Evolutionary conservation across 2,888 invertebrate species (phyloP).

Genomic region (Drosophila formosana): DNA sequence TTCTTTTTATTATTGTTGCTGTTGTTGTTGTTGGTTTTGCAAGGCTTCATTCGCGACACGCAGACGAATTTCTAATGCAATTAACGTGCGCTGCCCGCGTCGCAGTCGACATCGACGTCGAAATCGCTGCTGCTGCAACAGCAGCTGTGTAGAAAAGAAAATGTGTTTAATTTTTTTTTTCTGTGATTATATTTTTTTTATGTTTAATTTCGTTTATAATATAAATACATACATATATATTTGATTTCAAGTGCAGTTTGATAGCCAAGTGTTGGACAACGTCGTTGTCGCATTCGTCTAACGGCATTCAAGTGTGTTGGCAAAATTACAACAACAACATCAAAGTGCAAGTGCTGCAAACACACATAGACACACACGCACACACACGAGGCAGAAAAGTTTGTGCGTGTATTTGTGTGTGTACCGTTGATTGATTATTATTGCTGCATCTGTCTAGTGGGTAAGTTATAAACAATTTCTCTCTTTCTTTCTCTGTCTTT

Average conservation of each 20-base stretch:
- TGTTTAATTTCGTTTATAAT: conserved; percentile 6
- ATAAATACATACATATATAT: conserved; percentile 22
- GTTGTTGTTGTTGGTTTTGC: conserved; percentile 38
- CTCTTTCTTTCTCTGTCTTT: conserved; percentile 10
- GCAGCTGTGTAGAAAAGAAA: conserved; percentile 48
- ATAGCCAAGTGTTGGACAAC: conserved; percentile 44
- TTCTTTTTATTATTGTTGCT: conserved; percentile 25
- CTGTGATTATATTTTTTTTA: neutral
- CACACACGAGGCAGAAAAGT: neutral
- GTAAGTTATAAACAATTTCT: conserved; percentile 53
- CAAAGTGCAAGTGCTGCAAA: conserved; percentile 51
- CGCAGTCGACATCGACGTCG: conserved; percentile 37
- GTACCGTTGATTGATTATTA: conserved; percentile 54
- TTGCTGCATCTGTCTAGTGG: conserved; percentile 48
- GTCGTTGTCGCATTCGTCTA: conserved; percentile 37
- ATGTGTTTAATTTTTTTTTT: conserved; percentile 26
- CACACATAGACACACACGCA: conserved; percentile 8
- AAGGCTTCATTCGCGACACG: conserved; percentile 66
- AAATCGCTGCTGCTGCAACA: conserved; percentile 19
- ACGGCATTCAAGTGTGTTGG: conserved; percentile 52
- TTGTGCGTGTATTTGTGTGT: conserved; percentile 26
- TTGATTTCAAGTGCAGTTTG: conserved; percentile 37
- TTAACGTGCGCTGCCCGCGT: conserved; percentile 54
- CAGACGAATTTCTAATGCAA: conserved; percentile 79
- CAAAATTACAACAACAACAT: conserved; percentile 43